A percentile compares a stretch with the other conserved stretches of the same genome.
Evolutionary conservation across 2,113 vertebrate genomes (phyloP).

Genomic region (Corythaeola cristata): DNA sequence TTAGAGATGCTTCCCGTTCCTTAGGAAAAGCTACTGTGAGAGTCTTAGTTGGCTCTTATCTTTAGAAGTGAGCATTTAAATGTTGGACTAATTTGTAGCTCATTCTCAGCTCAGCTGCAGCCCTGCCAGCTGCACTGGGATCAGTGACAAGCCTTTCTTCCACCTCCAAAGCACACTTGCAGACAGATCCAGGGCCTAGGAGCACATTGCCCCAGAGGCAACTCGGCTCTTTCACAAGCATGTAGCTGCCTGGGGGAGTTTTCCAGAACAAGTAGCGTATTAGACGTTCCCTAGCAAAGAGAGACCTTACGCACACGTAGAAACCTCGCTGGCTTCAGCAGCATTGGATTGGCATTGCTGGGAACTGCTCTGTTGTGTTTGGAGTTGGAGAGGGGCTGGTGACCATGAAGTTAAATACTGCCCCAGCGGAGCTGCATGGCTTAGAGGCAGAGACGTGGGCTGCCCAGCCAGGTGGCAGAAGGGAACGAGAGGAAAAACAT

Average conservation of each 20-base stretch:
- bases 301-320: not conserved
- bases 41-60: conserved; percentile 42
- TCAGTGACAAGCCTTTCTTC: conserved; percentile 61
- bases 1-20: conserved; percentile 33
- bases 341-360: rapidly evolving
- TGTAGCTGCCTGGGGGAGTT: conserved; percentile 53
- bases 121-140: conserved; percentile 20
- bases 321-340: not conserved
- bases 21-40: conserved; percentile 38
- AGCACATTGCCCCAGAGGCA: conserved; percentile 37
- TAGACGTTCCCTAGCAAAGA: not conserved
- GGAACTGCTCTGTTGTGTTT: not conserved
- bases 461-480: not conserved
- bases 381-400: not conserved
- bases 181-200: conserved; percentile 39
- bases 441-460: not conserved
- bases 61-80: conserved; percentile 46
- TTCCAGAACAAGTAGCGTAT: conserved; percentile 44
- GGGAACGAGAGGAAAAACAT: not conserved
- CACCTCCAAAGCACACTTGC: not conserved
- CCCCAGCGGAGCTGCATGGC: rapidly evolving
- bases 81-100: conserved; percentile 55
- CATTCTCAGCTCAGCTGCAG: conserved; percentile 37
- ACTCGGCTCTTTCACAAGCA: not conserved
- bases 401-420: not conserved